Base-by-base conservation (phyloP, 2,888 invertebrate genomes). In the Griposia aprilina region DNA sequence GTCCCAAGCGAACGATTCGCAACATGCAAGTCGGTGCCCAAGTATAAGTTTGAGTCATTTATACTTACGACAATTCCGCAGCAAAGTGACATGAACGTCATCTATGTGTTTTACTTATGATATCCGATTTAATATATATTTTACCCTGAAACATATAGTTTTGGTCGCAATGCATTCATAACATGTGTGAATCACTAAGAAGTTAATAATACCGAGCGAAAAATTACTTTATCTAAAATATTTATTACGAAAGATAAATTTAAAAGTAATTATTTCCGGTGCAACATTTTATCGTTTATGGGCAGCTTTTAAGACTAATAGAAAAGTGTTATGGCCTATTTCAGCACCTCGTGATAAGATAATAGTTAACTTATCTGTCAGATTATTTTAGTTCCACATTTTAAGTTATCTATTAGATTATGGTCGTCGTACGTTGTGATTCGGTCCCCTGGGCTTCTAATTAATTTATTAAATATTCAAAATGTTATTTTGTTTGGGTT, bases 91-190 rank as follows among this genome's bases (percentile, higher is more conserved):
- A 79, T 55, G 72, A 79, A 79, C 80, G 70, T 73, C 81, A 74
- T 67, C 63, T 69, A 68, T 63, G 50, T 63, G 63, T 65, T 59
- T 80, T 62, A 73, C 81, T 66, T 80, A 71, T 10, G 26, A 68
- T 74, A 81, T 81, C 57, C 13, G 57, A 68, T 75, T 81, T 52
- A 63, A 75, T 59, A 75, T 57, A 69, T 69, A 59, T 63, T 68
- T 80, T 82, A 80, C 80, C 80, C 80, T 80, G 80, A 82, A 80
- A 80, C 52, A 80, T 81, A 80, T 80, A 80, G 45, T 26, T 81
- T 80, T 80, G 82, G 80, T 80, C 82, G 65, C 63, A 76, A 80
- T 69, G 82, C 45, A 57, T 75, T 45, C 68, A 65, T 55, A 80
- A 67, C 13, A 62, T 50, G 70, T 71, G 20, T 73, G n/a, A 82